Evolutionary conservation across 2,797 vertebrate species (phyloP).

Genomic region (Helostoma temminkii): DNA sequence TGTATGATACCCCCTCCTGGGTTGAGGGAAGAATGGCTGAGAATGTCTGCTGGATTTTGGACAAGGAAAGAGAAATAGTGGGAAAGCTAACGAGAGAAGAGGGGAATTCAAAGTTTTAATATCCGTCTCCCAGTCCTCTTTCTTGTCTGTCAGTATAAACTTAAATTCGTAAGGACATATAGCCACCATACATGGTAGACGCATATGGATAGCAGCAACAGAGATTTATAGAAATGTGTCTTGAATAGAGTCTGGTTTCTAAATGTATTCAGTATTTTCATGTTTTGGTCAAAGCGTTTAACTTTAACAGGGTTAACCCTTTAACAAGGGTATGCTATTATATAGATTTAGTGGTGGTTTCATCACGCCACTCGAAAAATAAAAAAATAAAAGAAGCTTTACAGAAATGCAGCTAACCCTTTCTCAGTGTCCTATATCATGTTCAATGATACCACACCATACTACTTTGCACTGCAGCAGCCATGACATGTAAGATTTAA

Average conservation of each 20-base stretch:
- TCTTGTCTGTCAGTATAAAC: constrained; percentile 50
- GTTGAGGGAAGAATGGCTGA: constrained; percentile 72
- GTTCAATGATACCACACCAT: constrained; percentile 55
- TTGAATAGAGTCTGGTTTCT: constrained; percentile 24
- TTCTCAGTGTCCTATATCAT: constrained; percentile 24
- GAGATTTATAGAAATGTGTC: constrained; percentile 42
- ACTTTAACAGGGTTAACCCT: constrained; percentile 29
- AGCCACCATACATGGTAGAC: constrained; percentile 55
- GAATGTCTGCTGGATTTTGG: constrained; percentile 64
- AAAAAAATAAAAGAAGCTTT: constrained; percentile 28
- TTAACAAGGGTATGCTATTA: constrained; percentile 21
- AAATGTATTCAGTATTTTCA: constrained; percentile 45
- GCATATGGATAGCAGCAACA: constrained; percentile 40
- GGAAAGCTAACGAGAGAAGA: constrained; percentile 72
- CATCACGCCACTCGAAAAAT: constrained; percentile 2
- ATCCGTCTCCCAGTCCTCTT: constrained; percentile 61
- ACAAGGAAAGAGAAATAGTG: constrained; percentile 78
- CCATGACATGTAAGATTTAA: constrained; percentile 65
- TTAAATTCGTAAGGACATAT: constrained; percentile 46
- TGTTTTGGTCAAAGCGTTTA: constrained; percentile 23
- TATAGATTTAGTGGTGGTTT: background rate
- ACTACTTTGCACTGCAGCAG: constrained; percentile 47
- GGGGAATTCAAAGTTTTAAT: constrained; percentile 68
- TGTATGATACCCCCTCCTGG: constrained; percentile 78
- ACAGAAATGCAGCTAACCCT: constrained; percentile 14